These are phyloP conservation scores for Gryllus longicercus DNA, from an alignment of 2,888 invertebrate genomes.

Conservation along the genomic window DNA sequence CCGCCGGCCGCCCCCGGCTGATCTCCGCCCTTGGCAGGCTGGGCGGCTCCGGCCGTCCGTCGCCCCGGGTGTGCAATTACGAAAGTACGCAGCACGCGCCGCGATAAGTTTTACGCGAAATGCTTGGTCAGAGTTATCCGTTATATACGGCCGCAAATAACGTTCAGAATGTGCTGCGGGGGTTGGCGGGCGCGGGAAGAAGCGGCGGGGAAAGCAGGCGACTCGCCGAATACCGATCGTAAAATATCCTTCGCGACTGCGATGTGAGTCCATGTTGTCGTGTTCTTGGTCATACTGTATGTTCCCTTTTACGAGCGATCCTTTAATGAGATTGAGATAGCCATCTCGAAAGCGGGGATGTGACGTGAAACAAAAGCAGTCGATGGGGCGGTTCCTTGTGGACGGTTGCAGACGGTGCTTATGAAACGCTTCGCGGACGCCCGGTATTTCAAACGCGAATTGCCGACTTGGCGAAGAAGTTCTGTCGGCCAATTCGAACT, in stretches of 20 bases:
- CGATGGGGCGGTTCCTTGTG: neutral
- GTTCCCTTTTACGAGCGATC: neutral
- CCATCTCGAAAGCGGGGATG: neutral
- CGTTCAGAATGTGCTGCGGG: neutral
- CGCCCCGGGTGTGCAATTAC: neutral
- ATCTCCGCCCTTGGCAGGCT: too few species aligned
- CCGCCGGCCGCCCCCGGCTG: too few species aligned
- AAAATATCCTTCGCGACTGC: neutral
- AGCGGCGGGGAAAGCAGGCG: too few species aligned
- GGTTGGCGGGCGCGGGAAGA: too few species aligned
- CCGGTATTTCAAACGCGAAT: too few species aligned
- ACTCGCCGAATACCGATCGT: neutral
- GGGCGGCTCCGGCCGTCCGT: too few species aligned
- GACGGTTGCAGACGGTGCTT: neutral
- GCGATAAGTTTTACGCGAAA: conserved; percentile 10
- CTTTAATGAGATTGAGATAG: neutral
- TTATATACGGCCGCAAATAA: conserved; percentile 9
- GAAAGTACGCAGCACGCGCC: neutral
- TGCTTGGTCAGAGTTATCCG: neutral
- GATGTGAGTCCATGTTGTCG: neutral
- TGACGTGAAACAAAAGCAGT: neutral
- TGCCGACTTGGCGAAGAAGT: too few species aligned
- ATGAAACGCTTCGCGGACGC: neutral
- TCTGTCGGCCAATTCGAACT: too few species aligned
- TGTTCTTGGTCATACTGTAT: neutral